Evolutionary conservation across 2,888 invertebrate genomes (phyloP).

Genomic region (Mystacides longicornis): DNA sequence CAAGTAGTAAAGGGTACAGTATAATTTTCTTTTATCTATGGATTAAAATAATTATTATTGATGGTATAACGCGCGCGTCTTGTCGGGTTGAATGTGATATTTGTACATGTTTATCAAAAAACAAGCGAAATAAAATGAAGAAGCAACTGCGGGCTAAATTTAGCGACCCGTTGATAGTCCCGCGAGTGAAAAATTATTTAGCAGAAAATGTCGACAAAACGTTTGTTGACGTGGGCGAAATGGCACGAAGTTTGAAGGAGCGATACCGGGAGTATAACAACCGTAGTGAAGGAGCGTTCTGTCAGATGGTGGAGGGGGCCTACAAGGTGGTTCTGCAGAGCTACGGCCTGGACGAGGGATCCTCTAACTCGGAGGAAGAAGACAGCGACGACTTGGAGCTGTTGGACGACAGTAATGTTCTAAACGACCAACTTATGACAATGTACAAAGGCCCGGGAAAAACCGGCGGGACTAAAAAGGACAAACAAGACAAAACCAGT

Average conservation of each 20-base stretch:
- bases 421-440: conserved; percentile 49
- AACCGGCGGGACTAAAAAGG: conserved; percentile 37
- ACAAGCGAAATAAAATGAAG: too few species aligned
- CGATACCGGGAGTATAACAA: conserved; percentile 67
- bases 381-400: conserved; percentile 61
- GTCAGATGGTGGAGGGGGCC: conserved; percentile 67
- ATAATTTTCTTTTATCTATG: conserved; percentile 4
- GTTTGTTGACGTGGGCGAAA: conserved; percentile 73
- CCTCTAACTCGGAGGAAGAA: conserved; percentile 52
- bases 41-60: not conserved
- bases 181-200: conserved; percentile 65
- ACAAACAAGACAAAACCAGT: conserved; percentile 36
- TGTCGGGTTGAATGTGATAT: conserved; percentile 15
- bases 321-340: conserved; percentile 65
- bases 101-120: conserved; percentile 13
- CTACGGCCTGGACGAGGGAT: conserved; percentile 56
- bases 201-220: conserved; percentile 74
- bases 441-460: conserved; percentile 48
- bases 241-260: conserved; percentile 73
- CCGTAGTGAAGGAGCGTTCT: conserved; percentile 73
- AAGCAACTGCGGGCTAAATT: conserved; percentile 44
- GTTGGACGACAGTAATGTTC: conserved; percentile 72
- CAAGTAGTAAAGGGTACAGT: too few species aligned
- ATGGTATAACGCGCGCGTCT: conserved; percentile 14
- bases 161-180: conserved; percentile 51